phyloP scores from a whole-genome alignment of 2,113 vertebrate genomes.

The Mohoua ochrocephala region DNA sequence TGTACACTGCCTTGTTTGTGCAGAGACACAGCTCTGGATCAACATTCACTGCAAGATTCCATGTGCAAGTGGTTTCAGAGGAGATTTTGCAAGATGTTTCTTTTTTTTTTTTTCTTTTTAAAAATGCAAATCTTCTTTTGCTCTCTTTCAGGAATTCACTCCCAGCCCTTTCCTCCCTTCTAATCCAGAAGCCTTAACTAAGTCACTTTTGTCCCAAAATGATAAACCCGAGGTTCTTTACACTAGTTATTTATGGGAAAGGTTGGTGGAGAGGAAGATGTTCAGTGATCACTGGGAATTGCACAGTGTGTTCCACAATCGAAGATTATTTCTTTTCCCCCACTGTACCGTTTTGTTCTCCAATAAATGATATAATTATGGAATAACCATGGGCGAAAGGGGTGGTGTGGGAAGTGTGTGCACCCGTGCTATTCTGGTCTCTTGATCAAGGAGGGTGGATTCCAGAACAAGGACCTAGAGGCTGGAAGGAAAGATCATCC shows the following conservation, averaged over 20 bases:
- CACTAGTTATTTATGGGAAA: not conserved
- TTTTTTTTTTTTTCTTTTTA: not conserved
- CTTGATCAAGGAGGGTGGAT: not conserved
- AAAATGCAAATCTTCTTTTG: not conserved
- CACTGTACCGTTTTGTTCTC: not conserved
- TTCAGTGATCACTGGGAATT: not conserved
- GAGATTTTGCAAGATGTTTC: not conserved
- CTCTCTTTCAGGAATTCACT: not conserved
- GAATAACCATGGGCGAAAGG: not conserved
- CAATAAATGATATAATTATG: not conserved
- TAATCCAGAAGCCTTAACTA: not conserved
- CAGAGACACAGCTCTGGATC: not conserved
- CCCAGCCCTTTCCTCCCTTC: not conserved
- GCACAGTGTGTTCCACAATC: not conserved
- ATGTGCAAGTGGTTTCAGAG: not conserved
- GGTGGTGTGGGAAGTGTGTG: not conserved
- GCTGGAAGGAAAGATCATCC: not conserved
- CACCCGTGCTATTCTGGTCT: accelerated
- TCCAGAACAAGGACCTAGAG: not conserved
- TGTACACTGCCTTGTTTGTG: not conserved
- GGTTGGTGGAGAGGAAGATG: not conserved
- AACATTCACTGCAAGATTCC: not conserved
- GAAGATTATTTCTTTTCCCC: not conserved
- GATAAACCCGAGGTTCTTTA: not conserved
- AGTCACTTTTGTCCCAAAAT: accelerated